phyloP scores from a whole-genome alignment of 2,797 vertebrate species.

The Onychomys leucogaster region DNA sequence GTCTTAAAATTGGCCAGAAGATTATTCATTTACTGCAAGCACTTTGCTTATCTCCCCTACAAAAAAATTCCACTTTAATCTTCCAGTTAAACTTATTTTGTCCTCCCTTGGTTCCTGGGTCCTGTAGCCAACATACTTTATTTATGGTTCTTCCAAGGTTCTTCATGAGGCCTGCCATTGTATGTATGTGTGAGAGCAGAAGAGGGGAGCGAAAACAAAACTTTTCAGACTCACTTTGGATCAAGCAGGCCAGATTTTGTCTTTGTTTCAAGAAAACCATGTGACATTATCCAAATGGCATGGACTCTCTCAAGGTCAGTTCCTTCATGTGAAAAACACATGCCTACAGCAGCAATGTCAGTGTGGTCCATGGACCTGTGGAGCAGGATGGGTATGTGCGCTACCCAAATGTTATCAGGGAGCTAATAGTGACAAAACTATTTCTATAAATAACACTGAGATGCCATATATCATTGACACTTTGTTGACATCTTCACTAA shows the following conservation, averaged over 20 bases:
- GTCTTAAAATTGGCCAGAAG: neutral
- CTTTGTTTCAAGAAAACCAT: neutral
- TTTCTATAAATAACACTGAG: neutral
- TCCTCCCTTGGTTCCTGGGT: neutral
- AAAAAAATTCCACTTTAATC: neutral
- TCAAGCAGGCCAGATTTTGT: neutral
- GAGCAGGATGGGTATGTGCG: neutral
- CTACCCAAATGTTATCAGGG: neutral
- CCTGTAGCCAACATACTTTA: neutral
- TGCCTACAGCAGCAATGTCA: neutral
- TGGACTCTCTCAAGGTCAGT: neutral
- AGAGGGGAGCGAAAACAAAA: accelerated
- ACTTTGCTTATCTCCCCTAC: neutral
- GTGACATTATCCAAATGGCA: neutral
- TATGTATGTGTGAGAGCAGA: neutral
- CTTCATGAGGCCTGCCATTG: neutral
- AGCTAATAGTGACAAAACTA: neutral
- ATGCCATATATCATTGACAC: neutral
- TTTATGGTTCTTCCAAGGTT: neutral
- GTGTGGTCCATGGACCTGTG: neutral
- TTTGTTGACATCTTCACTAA: neutral
- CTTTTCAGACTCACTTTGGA: neutral
- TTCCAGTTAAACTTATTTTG: neutral
- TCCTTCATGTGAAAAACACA: neutral
- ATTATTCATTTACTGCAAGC: neutral